Conservation (phyloP, 2,113 vertebrate species). For the Crotophaga sulcirostris region DNA sequence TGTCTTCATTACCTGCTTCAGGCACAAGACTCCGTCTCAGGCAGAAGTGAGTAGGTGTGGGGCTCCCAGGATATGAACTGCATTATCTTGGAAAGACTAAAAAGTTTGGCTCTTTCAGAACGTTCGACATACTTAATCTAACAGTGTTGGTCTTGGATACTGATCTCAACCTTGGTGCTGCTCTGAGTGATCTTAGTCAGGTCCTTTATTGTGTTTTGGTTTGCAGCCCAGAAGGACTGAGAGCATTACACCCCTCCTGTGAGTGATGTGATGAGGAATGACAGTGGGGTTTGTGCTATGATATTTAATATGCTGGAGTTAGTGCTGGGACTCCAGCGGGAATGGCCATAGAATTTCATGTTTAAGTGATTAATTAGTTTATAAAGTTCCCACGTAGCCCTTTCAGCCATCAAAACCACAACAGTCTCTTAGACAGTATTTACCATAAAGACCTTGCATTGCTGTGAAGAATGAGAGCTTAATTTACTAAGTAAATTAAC, state of each 20-base stretch:
- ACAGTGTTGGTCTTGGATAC: not conserved
- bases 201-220: not conserved
- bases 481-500: not conserved
- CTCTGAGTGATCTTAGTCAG: not conserved
- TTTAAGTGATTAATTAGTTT: not conserved
- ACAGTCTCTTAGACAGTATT: not conserved
- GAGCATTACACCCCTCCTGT: not conserved
- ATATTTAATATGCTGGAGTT: not conserved
- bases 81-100: not conserved
- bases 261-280: not conserved
- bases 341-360: not conserved
- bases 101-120: not conserved
- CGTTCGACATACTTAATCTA: not conserved
- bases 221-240: not conserved
- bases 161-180: not conserved
- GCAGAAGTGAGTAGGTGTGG: conserved; percentile 81
- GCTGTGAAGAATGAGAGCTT: not conserved
- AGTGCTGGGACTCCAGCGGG: not conserved
- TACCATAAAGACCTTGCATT: not conserved
- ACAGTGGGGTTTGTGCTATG: not conserved
- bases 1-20: conserved; percentile 94
- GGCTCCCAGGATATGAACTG: not conserved
- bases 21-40: conserved; percentile 89
- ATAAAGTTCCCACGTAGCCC: not conserved
- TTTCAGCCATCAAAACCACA: not conserved